A percentile compares a stretch with the other conserved stretches of the same genome.
Evolutionary conservation across 2,888 invertebrate species (phyloP).

Genomic region (Reticulitermes lucifugus): DNA sequence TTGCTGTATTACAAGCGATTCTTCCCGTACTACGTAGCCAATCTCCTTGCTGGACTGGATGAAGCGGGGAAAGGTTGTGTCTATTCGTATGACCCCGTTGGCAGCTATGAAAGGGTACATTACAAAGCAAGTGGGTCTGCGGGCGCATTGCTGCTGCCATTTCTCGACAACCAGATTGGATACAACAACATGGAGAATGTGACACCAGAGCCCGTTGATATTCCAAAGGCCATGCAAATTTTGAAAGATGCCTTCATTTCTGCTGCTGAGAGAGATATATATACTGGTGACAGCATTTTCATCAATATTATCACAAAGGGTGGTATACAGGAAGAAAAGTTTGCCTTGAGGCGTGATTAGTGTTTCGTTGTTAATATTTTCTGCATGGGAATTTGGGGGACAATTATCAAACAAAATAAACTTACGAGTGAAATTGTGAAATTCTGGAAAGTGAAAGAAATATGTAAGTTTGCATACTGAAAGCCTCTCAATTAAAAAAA

Average conservation of each 20-base stretch:
- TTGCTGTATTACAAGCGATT: slow-evolving; percentile 97
- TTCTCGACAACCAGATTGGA: slow-evolving; percentile 97
- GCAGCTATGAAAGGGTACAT: slow-evolving; percentile 87
- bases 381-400: background rate
- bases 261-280: slow-evolving; percentile 97
- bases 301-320: slow-evolving; percentile 90
- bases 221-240: slow-evolving; percentile 85
- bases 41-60: slow-evolving; percentile 94
- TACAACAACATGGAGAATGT: slow-evolving; percentile 87
- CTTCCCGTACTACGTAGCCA: slow-evolving; percentile 98
- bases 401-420: no score
- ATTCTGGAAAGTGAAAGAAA: no score
- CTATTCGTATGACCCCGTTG: slow-evolving; percentile 97
- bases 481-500: no score
- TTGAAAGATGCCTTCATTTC: slow-evolving; percentile 97
- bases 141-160: slow-evolving; percentile 89
- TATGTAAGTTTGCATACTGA: no score
- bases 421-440: no score
- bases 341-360: slow-evolving; percentile 91
- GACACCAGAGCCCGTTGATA: slow-evolving; percentile 71
- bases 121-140: slow-evolving; percentile 94
- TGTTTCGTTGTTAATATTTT: background rate
- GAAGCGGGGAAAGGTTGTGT: slow-evolving; percentile 93
- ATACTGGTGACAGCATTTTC: slow-evolving; percentile 92
- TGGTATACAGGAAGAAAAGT: slow-evolving; percentile 78